Base-by-base conservation (phyloP, 2,888 invertebrate species). In the Oscheius sp. region DNA sequence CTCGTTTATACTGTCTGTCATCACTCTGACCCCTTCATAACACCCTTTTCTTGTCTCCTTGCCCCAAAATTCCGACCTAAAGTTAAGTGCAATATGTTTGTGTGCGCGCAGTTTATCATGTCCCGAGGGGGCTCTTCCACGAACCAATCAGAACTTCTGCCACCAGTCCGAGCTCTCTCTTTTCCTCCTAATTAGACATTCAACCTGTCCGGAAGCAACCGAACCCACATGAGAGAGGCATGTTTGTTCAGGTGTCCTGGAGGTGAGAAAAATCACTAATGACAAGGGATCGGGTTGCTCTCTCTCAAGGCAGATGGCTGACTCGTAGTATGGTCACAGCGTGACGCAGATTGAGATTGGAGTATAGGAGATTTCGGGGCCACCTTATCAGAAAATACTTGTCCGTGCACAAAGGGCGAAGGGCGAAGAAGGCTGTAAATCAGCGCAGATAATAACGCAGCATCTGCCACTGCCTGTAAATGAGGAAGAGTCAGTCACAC, bases 201-300 rank as follows among this genome's bases (percentile, higher is more conserved):
- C 57, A 60, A 60, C 37, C 60, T 60, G 60, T 60, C 58, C 11
- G n/a, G 10, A 2, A 37, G 63, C 48, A 63, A 63, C 63, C 63
- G 10, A 63, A 63, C 48, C 63, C 48, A 9, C 63, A 33, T 60
- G 60, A 60, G 60, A 60, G 60, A 42, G 66, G 13, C 5, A 37
- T 66, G 50, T 66, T 66, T 66, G 53, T n/a, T 33, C 66, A 66
- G 66, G 66, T 66, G 66, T 53, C 66, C 13, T 2, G 11, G n/a
- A 66, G 66, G 66, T 66, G 66, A 2, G 66, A 66, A 55, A 66
- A 66, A 66, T 66, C 66, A 66, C 55, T 55, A 66, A 51, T 66
- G 51, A 66, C 29, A 48, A 29, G 5, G 11, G 21, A 33, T 66
- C 55, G 13, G 32, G 55, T 66, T 66, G 32, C 51, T 21, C 21